Conservation (phyloP, 1,140 invertebrate species). For the Stegodyphus dumicola region DNA sequence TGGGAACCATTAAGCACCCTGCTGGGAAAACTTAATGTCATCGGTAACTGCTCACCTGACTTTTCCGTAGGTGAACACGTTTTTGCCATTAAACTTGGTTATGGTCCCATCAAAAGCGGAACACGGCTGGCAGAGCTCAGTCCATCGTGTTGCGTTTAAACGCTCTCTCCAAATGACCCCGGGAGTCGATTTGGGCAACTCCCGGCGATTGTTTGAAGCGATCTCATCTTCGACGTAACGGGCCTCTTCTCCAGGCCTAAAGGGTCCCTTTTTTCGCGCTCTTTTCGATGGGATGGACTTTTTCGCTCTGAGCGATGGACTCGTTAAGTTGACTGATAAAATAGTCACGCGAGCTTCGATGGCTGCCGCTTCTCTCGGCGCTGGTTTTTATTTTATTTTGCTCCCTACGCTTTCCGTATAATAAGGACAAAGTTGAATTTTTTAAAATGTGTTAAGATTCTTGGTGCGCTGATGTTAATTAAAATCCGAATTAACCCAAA, state of each 20-base stretch:
- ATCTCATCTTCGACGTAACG: slow-evolving; percentile 41
- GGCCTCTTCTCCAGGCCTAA: slow-evolving; percentile 13
- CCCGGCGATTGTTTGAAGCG: slow-evolving; percentile 34
- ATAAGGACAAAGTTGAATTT: too few species aligned
- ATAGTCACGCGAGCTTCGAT: slow-evolving; percentile 25
- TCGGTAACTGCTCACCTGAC: slow-evolving; percentile 49
- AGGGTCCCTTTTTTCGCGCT: slow-evolving; percentile 5
- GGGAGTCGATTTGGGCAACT: slow-evolving; percentile 9
- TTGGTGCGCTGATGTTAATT: too few species aligned
- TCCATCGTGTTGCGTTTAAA: slow-evolving; percentile 18
- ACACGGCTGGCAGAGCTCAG: not conserved
- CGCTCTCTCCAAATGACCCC: slow-evolving; percentile 14
- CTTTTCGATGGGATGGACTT: slow-evolving; percentile 21
- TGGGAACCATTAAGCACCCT: slow-evolving; percentile 47
- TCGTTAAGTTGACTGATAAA: slow-evolving; percentile 39
- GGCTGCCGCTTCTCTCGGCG: not conserved
- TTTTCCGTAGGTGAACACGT: slow-evolving; percentile 49
- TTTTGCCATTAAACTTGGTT: slow-evolving; percentile 53
- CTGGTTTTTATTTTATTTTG: not conserved
- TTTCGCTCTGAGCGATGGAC: slow-evolving; percentile 20
- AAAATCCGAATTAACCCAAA: too few species aligned
- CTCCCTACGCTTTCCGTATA: not conserved
- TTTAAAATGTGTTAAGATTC: too few species aligned
- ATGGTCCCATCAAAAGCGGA: slow-evolving; percentile 37
- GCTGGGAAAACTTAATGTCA: slow-evolving; percentile 52